Conservation (phyloP, 2,888 invertebrate species). For the Drosophila nigricruria region DNA sequence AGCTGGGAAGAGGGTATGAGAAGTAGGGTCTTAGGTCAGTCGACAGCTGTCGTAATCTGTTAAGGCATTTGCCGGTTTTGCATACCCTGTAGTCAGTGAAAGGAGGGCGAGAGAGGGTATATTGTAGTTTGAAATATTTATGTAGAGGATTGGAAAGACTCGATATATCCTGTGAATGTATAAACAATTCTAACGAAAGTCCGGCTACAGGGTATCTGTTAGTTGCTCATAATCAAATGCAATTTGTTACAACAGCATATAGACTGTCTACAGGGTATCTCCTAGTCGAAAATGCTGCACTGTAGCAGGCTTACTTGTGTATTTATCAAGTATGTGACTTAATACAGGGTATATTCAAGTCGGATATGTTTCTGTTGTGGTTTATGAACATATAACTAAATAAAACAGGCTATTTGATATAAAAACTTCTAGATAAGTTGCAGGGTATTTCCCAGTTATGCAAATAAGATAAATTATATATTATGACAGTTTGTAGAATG, state of each 20-base stretch:
- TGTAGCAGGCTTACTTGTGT: too few relatives aligned
- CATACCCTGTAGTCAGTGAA: conserved; percentile 6
- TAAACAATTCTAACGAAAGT: background rate
- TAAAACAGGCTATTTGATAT: background rate
- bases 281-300: background rate
- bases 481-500: background rate
- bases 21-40: conserved; percentile 28
- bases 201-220: background rate
- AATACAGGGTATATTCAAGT: background rate
- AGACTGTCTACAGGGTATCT: background rate
- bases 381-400: background rate
- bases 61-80: conserved; percentile 35
- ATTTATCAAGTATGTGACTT: too few relatives aligned
- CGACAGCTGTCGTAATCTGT: conserved; percentile 61
- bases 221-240: background rate
- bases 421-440: background rate
- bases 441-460: background rate
- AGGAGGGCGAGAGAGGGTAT: background rate
- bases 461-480: background rate
- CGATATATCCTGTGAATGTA: too few relatives aligned
- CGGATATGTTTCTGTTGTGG: background rate
- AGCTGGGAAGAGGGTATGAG: background rate
- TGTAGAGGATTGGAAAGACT: too few relatives aligned
- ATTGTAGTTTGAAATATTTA: background rate
- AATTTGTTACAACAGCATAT: background rate